Base-by-base conservation (phyloP, 2,888 invertebrate genomes). In the Hirtodrosophila duncani region DNA sequence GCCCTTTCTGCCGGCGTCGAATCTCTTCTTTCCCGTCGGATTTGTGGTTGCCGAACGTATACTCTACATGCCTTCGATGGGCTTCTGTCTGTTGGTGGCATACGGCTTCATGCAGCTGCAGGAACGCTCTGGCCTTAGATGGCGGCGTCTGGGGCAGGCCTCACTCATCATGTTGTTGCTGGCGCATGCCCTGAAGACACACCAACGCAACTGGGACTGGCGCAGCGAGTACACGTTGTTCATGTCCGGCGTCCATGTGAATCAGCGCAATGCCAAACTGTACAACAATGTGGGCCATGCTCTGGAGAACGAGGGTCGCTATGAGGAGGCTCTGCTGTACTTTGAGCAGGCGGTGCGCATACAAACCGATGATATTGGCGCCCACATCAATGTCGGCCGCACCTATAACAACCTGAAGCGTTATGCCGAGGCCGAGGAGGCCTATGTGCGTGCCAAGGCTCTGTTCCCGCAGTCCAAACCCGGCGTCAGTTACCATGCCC, bases 211-310 rank as follows among this genome's bases (percentile, higher is more conserved):
- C 88, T 92, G 92, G 89, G 97, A 98, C 87, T 98, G 97, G 97
- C 91, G 93, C 86, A 93, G 93, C 67, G 98, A 98, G 87, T 97
- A 97, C 85, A 92, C 94, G 13, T 92, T 98, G 82, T 98, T 98
- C 88, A 95, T 94, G 90, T 94, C 97, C 2, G 98, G 97, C 8
- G 88, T 98, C 42, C 90, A 89, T 86, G 90, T 83, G 2, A 97
- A 96, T 84, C 92, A 93, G 68, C 91, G 92, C 63, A 98, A 98
- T 88, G 98, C 98, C 14, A 98, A 98, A 87, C 89, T 98, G 14
- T 98, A 95, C 88, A 98, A 98, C 88, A 98, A 98, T 87, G 97
- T 98, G 1, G 98, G 98, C 0, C 98, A 98, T 87, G 97, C 97
- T 0, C 88, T 98, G 67, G 98, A 98, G 88, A 93, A 90, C 8